Percentiles rank a stretch among this genome's conserved stretches.
Conservation (phyloP, 1,140 invertebrate species). For the Meloidogyne hapla region DNA sequence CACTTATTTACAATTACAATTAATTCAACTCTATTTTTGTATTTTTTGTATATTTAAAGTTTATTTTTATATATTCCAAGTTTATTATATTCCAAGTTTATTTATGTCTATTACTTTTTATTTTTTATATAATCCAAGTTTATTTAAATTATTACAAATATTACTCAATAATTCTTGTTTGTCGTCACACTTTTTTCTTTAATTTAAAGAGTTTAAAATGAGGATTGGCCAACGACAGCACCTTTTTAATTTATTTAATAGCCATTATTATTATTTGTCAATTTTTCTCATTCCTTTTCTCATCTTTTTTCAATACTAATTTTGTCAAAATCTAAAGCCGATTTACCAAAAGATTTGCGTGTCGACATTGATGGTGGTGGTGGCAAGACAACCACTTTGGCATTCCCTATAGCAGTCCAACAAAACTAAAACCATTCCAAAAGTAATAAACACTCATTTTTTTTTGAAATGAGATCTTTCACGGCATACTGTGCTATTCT, state of each 20-base stretch:
- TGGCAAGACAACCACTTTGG: not conserved
- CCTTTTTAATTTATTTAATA: conserved; percentile 1
- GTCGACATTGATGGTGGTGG: not conserved
- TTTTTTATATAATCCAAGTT: not conserved
- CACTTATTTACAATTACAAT: too few relatives aligned
- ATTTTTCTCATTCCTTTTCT: not conserved
- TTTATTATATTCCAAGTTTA: too few relatives aligned
- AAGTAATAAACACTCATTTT: not conserved
- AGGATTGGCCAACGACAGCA: not conserved
- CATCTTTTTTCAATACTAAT: not conserved
- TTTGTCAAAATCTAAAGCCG: not conserved
- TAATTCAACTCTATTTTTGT: too few relatives aligned
- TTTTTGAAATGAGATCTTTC: conserved; percentile 11
- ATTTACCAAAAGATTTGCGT: not conserved
- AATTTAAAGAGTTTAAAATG: not conserved
- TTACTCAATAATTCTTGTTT: not conserved
- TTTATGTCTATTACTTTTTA: not conserved
- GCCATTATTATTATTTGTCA: not conserved
- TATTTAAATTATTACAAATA: too few relatives aligned
- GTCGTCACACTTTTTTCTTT: too few relatives aligned
- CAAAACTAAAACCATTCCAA: not conserved
- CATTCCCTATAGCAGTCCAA: not conserved
- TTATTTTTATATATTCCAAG: too few relatives aligned
- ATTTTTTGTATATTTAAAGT: too few relatives aligned
- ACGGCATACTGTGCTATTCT: conserved; percentile 20